Evolutionary conservation across 2,113 vertebrate genomes (phyloP).

Genomic region (Prolemur simus): DNA sequence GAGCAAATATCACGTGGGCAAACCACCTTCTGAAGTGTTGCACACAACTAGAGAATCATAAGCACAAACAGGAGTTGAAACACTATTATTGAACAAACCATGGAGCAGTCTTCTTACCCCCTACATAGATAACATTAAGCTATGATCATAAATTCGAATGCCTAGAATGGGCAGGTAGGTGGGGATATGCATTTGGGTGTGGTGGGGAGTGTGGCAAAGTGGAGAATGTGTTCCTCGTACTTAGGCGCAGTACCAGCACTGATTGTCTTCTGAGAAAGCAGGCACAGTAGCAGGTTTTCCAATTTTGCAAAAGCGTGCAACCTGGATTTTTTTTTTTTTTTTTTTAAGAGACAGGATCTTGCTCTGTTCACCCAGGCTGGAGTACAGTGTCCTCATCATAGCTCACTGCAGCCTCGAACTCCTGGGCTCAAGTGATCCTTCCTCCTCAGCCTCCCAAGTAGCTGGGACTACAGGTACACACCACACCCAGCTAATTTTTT

Average conservation of each 20-base stretch:
- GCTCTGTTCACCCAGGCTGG: no score
- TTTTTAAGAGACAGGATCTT: no score
- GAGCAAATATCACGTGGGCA: not conserved
- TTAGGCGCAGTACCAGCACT: rapidly evolving
- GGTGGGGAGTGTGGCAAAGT: not conserved
- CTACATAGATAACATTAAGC: not conserved
- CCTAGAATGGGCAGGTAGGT: not conserved
- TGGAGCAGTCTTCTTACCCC: rapidly evolving
- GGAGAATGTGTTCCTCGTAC: rapidly evolving
- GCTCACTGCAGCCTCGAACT: no score
- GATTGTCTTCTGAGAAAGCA: not conserved
- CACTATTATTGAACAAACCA: not conserved
- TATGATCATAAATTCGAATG: not conserved
- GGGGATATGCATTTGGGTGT: rapidly evolving
- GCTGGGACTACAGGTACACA: no score
- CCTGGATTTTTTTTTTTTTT: not conserved
- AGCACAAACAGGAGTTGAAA: not conserved
- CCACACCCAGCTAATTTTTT: no score
- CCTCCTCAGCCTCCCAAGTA: no score
- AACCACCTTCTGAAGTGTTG: not conserved
- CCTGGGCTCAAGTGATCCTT: no score
- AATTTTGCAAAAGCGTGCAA: not conserved
- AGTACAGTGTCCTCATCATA: no score
- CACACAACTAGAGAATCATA: not conserved
- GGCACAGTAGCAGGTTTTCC: not conserved